Base-by-base conservation (phyloP, 2,797 vertebrate species). In the Scolopax bukidnonensis region DNA sequence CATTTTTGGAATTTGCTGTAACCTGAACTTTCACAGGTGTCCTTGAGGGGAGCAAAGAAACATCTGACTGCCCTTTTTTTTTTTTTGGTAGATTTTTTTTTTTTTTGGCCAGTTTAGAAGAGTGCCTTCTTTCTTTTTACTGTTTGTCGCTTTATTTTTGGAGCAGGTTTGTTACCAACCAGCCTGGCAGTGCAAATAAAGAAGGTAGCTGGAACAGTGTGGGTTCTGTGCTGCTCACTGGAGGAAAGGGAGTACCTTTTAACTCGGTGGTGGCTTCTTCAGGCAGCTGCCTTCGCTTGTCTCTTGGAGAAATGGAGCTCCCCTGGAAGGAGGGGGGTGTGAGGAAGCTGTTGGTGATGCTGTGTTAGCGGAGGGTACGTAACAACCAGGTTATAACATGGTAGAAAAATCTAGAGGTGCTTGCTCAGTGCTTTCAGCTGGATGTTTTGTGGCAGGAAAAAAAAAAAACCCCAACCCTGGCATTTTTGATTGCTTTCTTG, bases 71-170 rank as follows among this genome's bases (percentile, higher is more conserved):
- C 24, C 45, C 41, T 30, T 43, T 20, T 12, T 14, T 19, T 71
- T 51, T 50, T n/a, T 36, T 30, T 51, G 3, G 50, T 20, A 70
- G 57, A 5, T 50, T 82, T 92, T 92, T 45, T 43, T 45, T 41
- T 43, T 43, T 43, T 41, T 92, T 59, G 85, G 87, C 92, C 86
- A 68, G 73, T 85, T 47, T 12, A 88, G 94, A 96, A 97, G 96
- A 95, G 90, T 89, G 3, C 23, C 83, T 57, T 90, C 95, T 94
- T 96, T 97, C 92, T 97, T 91, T 16, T 14, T 1, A 9, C 92
- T 92, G 96, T 90, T 94, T 93, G 93, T 96, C 36, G 1, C 93
- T 96, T 89, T 97, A 96, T 97, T 97, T 97, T 96, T 96, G 89
- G 96, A 96, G 89, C 89, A 75, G 75, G 84, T 95, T 97, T 95